These are phyloP conservation scores for Caerostris darwini DNA, from an alignment of 1,140 invertebrate species.

Conservation along the genomic window DNA sequence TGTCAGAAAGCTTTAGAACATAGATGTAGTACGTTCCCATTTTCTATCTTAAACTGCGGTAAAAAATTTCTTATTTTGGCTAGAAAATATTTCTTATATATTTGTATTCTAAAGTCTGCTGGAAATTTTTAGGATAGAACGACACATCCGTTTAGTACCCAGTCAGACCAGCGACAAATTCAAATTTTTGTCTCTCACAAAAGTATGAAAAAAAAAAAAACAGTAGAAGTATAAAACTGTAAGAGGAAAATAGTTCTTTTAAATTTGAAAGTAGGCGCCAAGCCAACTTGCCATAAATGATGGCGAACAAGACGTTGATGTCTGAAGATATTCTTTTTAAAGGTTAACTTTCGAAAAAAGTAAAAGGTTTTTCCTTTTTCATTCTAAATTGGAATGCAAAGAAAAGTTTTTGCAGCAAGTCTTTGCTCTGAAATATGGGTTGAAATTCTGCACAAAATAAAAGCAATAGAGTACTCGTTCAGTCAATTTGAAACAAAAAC, in stretches of 20 bases:
- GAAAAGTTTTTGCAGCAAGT: background rate
- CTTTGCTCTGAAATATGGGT: background rate
- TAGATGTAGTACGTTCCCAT: background rate
- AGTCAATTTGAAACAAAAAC: constrained; percentile 29
- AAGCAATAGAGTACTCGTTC: background rate
- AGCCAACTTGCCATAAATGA: background rate
- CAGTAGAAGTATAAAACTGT: background rate
- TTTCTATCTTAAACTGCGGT: background rate
- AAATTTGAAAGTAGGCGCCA: background rate
- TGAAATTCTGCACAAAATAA: constrained; percentile 11
- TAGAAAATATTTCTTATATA: background rate
- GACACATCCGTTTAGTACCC: background rate
- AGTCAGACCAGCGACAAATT: background rate
- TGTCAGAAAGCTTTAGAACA: background rate
- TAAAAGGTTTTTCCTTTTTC: background rate
- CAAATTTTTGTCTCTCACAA: background rate
- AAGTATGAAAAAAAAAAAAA: background rate
- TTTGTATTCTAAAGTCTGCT: background rate
- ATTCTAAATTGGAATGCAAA: constrained; percentile 8
- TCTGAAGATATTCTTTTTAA: background rate
- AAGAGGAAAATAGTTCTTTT: background rate
- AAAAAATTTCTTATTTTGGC: background rate
- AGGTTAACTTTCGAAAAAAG: background rate
- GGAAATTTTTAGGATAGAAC: background rate
- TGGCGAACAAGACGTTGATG: constrained; percentile 5